These are phyloP conservation scores for Myotis findleyi DNA, from an alignment of 2,797 vertebrate genomes.

Conservation along the genomic window DNA sequence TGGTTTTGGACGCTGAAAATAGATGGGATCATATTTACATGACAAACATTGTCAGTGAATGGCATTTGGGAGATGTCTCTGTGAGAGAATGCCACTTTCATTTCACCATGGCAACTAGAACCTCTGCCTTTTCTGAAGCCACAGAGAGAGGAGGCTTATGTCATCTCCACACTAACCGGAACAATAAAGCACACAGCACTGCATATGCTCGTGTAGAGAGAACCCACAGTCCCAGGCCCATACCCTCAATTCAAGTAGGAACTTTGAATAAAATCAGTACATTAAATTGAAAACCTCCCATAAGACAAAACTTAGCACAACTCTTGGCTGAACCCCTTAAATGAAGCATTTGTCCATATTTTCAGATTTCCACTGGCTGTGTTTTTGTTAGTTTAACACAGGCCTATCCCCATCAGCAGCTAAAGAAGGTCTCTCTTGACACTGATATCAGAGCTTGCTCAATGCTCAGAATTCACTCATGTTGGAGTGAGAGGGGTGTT, in stretches of 20 bases:
- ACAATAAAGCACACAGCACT: no score
- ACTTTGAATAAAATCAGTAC: background rate
- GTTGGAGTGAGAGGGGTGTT: background rate
- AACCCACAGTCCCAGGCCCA: background rate
- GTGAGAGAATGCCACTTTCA: background rate
- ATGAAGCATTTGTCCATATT: background rate
- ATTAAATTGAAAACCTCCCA: background rate
- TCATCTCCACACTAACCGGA: accelerated
- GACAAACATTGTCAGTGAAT: background rate
- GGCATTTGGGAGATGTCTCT: background rate
- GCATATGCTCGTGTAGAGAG: accelerated
- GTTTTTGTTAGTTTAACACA: background rate
- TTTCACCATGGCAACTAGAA: constrained; percentile 28
- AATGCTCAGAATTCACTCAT: accelerated
- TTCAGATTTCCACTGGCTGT: accelerated
- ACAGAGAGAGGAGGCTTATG: background rate
- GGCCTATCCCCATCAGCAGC: no score
- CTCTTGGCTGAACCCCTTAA: background rate
- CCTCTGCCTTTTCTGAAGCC: background rate
- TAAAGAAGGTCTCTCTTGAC: accelerated
- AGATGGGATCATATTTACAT: background rate
- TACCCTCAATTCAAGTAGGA: background rate
- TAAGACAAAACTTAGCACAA: background rate
- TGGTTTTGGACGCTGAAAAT: background rate
- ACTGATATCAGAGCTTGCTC: accelerated